Conservation (phyloP, 2,888 invertebrate genomes). For the Azorinus chamasolen region DNA sequence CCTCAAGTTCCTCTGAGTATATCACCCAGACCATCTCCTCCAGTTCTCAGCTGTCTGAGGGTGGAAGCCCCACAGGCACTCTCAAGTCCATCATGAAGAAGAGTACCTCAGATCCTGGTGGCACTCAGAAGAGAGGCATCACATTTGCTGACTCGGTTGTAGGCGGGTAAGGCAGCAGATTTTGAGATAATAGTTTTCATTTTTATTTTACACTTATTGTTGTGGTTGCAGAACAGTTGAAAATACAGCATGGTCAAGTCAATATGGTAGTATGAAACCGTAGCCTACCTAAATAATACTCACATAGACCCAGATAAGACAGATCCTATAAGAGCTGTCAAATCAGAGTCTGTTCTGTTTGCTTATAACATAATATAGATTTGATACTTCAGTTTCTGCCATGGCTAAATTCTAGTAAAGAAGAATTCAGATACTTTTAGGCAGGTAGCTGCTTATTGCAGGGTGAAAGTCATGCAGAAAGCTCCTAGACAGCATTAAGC, state of each 20-base stretch:
- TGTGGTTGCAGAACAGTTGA: background rate
- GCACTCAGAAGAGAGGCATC: constrained; percentile 80
- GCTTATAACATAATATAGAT: no score
- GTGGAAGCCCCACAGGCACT: constrained; percentile 41
- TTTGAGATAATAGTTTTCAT: background rate
- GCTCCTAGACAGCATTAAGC: no score
- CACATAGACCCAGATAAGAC: no score
- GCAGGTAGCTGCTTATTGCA: no score
- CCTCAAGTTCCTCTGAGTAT: constrained; percentile 16
- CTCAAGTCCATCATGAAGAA: constrained; percentile 84
- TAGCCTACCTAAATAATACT: no score
- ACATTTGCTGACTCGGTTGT: constrained; percentile 83
- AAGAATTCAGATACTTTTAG: no score
- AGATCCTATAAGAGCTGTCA: no score
- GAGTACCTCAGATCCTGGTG: constrained; percentile 65
- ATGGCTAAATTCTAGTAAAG: no score
- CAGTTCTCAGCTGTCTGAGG: constrained; percentile 38
- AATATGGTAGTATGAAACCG: no score
- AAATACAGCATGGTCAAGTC: background rate
- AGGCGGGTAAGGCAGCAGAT: constrained; percentile 77
- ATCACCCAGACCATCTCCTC: constrained; percentile 21
- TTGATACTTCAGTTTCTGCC: no score
- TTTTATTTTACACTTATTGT: background rate
- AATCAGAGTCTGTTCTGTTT: no score
- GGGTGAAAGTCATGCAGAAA: no score